Base-by-base conservation (phyloP, 2,888 invertebrate species). In the Lycaena phlaeas region DNA sequence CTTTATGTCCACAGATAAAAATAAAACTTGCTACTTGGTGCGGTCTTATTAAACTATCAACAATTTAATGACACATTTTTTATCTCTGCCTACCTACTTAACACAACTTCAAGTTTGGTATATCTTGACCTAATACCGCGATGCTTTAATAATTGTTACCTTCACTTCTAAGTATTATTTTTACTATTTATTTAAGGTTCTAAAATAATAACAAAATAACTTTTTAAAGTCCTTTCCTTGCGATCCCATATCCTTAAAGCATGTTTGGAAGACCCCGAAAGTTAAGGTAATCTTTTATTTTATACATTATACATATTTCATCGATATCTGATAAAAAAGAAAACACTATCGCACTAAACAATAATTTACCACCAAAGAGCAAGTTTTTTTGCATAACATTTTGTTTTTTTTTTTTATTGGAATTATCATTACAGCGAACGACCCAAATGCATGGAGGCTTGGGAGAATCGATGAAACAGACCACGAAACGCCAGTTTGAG, bases 381-480 rank as follows among this genome's bases (percentile, higher is more conserved):
- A 34, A 34, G 34, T 34, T 34, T 34, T 6, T 69, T 66, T 71
- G 65, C 63, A 53, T 53, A 25, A 31, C 9, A 2, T 2, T 11
- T 10, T 25, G 14, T 15, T 9, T 15, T 27, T 28, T 42, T 26
- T 26, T 29, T 40, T 38, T 9, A 25, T 25, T 7, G 25, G 38
- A 38, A n/a, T n/a, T n/a, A n/a, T n/a, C n/a, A n/a, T n/a, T 46
- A 9, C 82, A 89, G 90, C 89, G 52, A 88, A 89, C 49, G 92
- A 92, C 77, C 91, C 91, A 44, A 92, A 92, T 73, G 92, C 92
- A 50, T 92, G 92, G 92, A 88, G 92, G 48, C 86, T 92, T 57
- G 92, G 92, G 51, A 87, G 92, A 62, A 92, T 92, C 77, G 92
- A 92, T 73, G 92, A 92, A 81, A 87, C 90, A 52, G 92, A 92